Conservation (phyloP, 1,140 invertebrate species). For the Ceratina japonica region DNA sequence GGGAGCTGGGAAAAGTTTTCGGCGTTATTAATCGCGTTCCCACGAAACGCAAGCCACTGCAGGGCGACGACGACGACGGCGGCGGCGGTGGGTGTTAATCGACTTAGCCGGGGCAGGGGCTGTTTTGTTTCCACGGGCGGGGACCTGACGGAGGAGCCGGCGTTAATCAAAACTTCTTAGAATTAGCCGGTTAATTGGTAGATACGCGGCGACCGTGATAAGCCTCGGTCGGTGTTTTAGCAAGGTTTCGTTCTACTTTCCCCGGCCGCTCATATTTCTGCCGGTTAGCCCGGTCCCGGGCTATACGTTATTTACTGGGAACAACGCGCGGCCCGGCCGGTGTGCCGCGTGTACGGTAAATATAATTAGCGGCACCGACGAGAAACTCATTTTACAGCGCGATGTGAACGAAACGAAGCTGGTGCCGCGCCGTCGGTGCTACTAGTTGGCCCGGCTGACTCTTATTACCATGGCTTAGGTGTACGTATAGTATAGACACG, state of each 20-base stretch:
- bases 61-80: no score
- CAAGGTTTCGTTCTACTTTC: constrained; percentile 17
- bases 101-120: not conserved
- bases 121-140: not conserved
- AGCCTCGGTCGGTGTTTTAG: constrained; percentile 3
- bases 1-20: not conserved
- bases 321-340: not conserved
- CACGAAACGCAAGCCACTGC: not conserved
- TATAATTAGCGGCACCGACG: constrained; percentile 55
- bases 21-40: constrained; percentile 7
- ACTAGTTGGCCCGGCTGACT: not conserved
- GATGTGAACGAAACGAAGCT: constrained; percentile 31
- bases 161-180: constrained; percentile 30
- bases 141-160: not conserved
- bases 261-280: constrained; percentile 38
- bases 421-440: not conserved
- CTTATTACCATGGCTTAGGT: constrained; percentile 43
- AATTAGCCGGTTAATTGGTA: constrained; percentile 22
- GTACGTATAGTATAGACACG: not conserved
- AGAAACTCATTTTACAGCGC: constrained; percentile 51
- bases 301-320: constrained; percentile 48
- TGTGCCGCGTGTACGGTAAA: constrained; percentile 38
- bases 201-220: constrained; percentile 7
- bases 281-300: constrained; percentile 4
- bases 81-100: constrained; percentile 6